Percentiles rank a stretch among this genome's conserved stretches.
phyloP scores from a whole-genome alignment of 2,113 vertebrate species.

The Brienomyrus brachyistius region DNA sequence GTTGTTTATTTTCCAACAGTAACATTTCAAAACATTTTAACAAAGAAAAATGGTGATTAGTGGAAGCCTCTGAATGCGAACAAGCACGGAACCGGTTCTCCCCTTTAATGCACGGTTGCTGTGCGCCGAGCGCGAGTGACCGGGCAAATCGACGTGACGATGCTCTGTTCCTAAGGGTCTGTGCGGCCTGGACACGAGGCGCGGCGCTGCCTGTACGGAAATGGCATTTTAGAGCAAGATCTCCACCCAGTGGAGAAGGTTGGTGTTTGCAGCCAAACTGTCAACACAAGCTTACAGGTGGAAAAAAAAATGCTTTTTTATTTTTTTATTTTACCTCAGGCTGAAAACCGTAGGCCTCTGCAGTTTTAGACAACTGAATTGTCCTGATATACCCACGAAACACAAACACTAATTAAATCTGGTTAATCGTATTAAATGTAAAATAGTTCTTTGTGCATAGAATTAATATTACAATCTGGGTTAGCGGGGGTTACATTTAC shows the following conservation, averaged over 20 bases:
- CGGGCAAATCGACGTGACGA: neutral
- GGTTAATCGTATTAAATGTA: neutral
- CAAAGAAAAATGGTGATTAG: neutral
- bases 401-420: neutral
- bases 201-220: neutral
- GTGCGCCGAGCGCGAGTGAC: neutral
- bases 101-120: neutral
- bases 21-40: neutral
- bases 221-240: neutral
- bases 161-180: neutral
- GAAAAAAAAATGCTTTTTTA: neutral
- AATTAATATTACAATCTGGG: neutral
- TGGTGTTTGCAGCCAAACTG: neutral
- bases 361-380: neutral
- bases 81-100: neutral
- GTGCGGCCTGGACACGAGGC: neutral
- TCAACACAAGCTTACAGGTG: neutral
- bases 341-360: neutral
- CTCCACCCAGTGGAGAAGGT: conserved; percentile 10
- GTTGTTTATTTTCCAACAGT: neutral
- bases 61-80: neutral
- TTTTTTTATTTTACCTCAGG: neutral
- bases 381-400: neutral
- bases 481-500: neutral
- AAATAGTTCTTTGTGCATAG: neutral